Base-by-base conservation (phyloP, 2,888 invertebrate genomes). In the Conchocele bisecta region DNA sequence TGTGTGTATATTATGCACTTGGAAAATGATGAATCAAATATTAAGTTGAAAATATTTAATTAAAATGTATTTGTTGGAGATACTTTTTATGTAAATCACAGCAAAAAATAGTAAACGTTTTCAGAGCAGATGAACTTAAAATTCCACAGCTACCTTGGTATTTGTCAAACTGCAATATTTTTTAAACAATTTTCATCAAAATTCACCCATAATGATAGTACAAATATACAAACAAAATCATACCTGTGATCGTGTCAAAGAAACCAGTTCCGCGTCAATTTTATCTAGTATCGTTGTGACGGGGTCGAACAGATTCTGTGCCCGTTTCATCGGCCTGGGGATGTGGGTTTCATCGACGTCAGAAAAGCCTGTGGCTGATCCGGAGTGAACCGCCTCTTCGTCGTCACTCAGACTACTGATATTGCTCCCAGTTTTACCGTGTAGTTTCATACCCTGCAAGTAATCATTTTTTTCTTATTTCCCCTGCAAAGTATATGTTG, bases 231-330 rank as follows among this genome's bases (percentile, higher is more conserved):
- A n/a, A n/a, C n/a, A n/a, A n/a, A n/a, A n/a, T n/a, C n/a, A n/a
- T n/a, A n/a, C n/a, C n/a, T 82, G 82, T 53, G 82, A 82, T 60
- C 72, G 61, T 17, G 76, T 70, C 42, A 87, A 77, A 22, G 83
- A 79, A 3, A 74, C 80, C 6, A 88, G 68, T 58, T 88, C 85
- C 1, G 86, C 86, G 72, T 88, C 88, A 22, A 88, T 88, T 71
- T 83, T 88, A 75, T 86, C 85, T 41, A 88, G 73, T 15, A 88
- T 81, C 20, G 72, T 58, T 35, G 79, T 79, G 3, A 85, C 84
- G 6, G 86, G 85, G 64, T 88, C 88, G 22, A 64, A 71, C 22
- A 71, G 75, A n/a, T 57, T 61, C 11, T 24, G 17, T 7, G 17
- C 15, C 5, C 35, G 24, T n/a, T 15, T 53, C 41, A n/a, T 50